Conservation (phyloP, 2,113 vertebrate genomes). For the Tupaia chinensis region DNA sequence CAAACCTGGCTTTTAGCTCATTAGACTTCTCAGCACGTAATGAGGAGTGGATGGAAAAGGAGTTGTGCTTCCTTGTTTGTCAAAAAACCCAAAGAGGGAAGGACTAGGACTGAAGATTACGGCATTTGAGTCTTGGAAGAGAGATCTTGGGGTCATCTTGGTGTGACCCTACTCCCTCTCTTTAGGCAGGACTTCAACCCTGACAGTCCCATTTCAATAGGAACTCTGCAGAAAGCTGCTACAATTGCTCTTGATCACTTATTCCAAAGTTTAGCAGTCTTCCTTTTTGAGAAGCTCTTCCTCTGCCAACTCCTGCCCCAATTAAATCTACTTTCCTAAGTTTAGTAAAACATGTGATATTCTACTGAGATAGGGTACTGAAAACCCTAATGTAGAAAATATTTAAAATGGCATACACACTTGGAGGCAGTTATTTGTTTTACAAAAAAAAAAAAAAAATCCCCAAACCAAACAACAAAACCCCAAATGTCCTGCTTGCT, state of each 20-base stretch:
- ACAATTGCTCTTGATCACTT: neutral
- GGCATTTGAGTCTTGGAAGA: neutral
- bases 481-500: conserved; percentile 15
- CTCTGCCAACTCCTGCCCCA: neutral
- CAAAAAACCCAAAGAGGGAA: neutral
- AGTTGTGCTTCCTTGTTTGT: conserved; percentile 50
- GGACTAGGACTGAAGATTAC: neutral
- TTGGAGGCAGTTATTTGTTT: conserved; percentile 62
- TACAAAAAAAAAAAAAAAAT: neutral
- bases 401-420: conserved; percentile 5
- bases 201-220: neutral
- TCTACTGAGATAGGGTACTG: conserved; percentile 32
- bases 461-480: neutral
- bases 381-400: neutral
- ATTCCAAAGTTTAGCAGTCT: neutral
- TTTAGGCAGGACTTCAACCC: neutral
- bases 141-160: neutral
- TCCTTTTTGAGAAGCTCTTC: neutral
- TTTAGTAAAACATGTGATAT: neutral
- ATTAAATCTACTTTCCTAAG: conserved; percentile 30
- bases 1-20: conserved; percentile 69
- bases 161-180: neutral
- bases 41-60: neutral
- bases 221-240: neutral
- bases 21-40: conserved; percentile 53